Evolutionary conservation across 2,888 invertebrate genomes (phyloP).

Genomic region (Mimas tiliae): DNA sequence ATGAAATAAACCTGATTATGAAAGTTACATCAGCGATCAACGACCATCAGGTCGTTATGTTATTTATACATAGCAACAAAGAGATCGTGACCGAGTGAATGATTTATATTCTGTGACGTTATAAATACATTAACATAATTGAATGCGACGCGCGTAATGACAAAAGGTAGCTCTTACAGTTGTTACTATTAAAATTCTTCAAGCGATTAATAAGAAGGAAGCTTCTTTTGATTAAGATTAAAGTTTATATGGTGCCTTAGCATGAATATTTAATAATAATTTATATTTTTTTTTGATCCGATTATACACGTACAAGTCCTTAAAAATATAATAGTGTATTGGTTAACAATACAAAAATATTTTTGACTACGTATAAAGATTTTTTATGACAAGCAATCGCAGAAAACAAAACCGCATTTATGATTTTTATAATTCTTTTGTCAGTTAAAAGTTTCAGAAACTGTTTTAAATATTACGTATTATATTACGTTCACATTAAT

Average conservation of each 20-base stretch:
- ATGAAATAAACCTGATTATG: conserved; percentile 50
- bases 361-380: no score
- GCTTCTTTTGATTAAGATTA: not conserved
- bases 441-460: not conserved
- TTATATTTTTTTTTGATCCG: not conserved
- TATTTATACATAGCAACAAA: conserved; percentile 27
- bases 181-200: conserved; percentile 36
- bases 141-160: conserved; percentile 36
- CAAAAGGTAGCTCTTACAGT: conserved; percentile 35
- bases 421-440: not conserved
- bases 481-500: not conserved
- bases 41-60: conserved; percentile 43
- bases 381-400: no score
- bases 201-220: conserved; percentile 26
- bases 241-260: not conserved
- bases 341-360: not conserved
- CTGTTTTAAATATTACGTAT: not conserved
- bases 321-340: not conserved
- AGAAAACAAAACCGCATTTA: no score
- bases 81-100: conserved; percentile 11
- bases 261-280: not conserved
- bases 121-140: conserved; percentile 37
- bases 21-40: conserved; percentile 49
- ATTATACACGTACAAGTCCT: not conserved
- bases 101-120: conserved; percentile 27